Evolutionary conservation across 23 tunicate genomes (phyloP).

Genomic region (Ciona savignyi): DNA sequence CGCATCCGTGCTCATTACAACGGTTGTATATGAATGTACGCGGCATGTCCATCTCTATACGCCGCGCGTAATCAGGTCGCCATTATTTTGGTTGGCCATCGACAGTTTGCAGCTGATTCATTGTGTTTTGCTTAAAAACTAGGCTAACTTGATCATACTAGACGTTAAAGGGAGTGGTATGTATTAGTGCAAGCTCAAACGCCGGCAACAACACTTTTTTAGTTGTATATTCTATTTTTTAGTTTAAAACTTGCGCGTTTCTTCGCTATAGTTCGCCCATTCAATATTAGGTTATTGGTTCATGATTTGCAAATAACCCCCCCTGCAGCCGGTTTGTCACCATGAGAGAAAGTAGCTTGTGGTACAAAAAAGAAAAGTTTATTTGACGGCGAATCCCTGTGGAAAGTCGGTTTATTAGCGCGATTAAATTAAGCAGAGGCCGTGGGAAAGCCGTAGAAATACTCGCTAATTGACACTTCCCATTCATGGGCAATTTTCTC

Average conservation of each 20-base stretch:
- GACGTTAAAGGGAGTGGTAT: neutral
- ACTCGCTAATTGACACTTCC: constrained; percentile 1
- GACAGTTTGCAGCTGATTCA: neutral
- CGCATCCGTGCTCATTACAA: neutral
- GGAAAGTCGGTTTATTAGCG: constrained; percentile 1
- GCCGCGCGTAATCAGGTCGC: neutral
- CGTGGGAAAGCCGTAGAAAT: neutral
- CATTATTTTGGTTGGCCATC: neutral
- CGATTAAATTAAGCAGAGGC: neutral
- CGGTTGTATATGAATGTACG: too few relatives aligned
- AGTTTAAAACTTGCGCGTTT: too few relatives aligned
- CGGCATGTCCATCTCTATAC: too few relatives aligned
- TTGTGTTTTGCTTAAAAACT: neutral
- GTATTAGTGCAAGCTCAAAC: too few relatives aligned
- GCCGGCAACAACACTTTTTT: too few relatives aligned
- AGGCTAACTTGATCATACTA: neutral
- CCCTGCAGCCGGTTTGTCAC: neutral
- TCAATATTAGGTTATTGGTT: too few relatives aligned
- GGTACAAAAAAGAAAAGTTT: neutral
- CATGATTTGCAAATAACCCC: too few relatives aligned
- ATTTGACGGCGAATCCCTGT: neutral
- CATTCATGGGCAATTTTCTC: neutral
- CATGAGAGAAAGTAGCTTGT: neutral
- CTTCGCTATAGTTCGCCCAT: too few relatives aligned
- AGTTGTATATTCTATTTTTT: too few relatives aligned